Evolutionary conservation across 2,888 invertebrate species (phyloP).

Genomic region (Plagodis pulveraria): DNA sequence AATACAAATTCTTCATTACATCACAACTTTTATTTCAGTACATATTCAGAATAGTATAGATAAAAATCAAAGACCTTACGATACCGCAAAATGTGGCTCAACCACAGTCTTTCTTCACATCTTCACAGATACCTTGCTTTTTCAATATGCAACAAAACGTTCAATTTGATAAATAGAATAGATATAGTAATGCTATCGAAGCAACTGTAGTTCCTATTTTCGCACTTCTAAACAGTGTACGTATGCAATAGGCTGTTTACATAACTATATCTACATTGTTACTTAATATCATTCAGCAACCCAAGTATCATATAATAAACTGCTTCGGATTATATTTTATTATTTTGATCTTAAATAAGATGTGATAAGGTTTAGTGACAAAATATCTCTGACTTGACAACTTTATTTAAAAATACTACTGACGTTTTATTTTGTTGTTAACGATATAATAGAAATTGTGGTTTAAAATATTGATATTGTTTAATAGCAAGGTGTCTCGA

Average conservation of each 20-base stretch:
- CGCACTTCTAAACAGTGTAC: slow-evolving; percentile 41
- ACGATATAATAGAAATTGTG: slow-evolving; percentile 3
- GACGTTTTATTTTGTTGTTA: too few species aligned
- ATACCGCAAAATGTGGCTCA: slow-evolving; percentile 5
- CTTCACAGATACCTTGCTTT: slow-evolving; percentile 49
- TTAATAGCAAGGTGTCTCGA: slow-evolving; percentile 45
- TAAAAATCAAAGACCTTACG: background rate
- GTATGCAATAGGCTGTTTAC: slow-evolving; percentile 40
- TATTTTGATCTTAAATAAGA: slow-evolving; percentile 6
- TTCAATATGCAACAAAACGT: slow-evolving; percentile 29
- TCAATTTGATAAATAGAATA: slow-evolving; percentile 22
- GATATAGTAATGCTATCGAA: slow-evolving; percentile 33
- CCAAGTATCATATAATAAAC: slow-evolving; percentile 5
- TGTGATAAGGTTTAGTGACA: slow-evolving; percentile 9
- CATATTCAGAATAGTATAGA: background rate
- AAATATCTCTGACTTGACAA: too few species aligned
- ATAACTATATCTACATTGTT: slow-evolving; percentile 35
- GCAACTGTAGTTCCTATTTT: slow-evolving; percentile 60
- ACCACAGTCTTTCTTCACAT: slow-evolving; percentile 5
- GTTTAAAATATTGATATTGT: slow-evolving; percentile 11
- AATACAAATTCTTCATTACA: too few species aligned
- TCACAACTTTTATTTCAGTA: too few species aligned
- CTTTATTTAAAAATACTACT: too few species aligned
- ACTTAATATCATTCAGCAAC: slow-evolving; percentile 20
- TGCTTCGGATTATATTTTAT: background rate